Base-by-base conservation (phyloP, 1,140 invertebrate species). In the Belonocnema kinseyi region DNA sequence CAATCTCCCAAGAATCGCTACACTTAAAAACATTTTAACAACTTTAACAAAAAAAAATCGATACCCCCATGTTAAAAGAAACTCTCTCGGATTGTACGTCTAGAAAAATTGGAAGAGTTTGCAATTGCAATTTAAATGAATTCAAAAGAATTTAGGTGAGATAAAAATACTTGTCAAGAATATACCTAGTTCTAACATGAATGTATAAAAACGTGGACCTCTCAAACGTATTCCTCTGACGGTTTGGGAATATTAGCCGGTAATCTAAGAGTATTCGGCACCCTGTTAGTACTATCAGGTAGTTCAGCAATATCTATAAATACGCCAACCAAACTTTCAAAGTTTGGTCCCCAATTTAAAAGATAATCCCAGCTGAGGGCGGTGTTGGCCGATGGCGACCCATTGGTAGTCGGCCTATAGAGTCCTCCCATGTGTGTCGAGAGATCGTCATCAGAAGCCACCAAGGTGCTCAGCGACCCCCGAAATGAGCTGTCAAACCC, bases 221-320 rank as follows among this genome's bases (percentile, higher is more conserved):
- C 14, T 80, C 61, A 96, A 86, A 96, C 95, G 88, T 96, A 96
- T 88, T 96, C 95, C 90, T 96, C 96, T 14, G 95, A 95, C 66
- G 95, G 94, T 90, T 96, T 96, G 71, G 94, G 93, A 75, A 94
- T 94, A 84, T 92, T 94, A 74, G 94, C 93, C 74, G 95, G 94
- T 80, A 95, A 92, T 90, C 95, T 92, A 80, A 95, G 87, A 75
- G 92, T 93, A 83, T 93, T 92, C 84, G 94, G 92, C 19, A 93
- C 93, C 79, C 94, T 90, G 86, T 93, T 95, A 54, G 95, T 93
- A 76, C 94, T 94, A 88, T 98, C 97, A 2, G 97, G 97, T 80
- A 99, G 90, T 91, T 98, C 96, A 16, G 97, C 97, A 85, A 99
- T 99, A 89, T 99, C 98, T 92, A 97, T 98, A 86, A 99, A 99